Percentiles rank a stretch among this genome's conserved stretches.
These are phyloP conservation scores for Cepphus grylle DNA, from an alignment of 2,113 vertebrate species.

Conservation along the genomic window DNA sequence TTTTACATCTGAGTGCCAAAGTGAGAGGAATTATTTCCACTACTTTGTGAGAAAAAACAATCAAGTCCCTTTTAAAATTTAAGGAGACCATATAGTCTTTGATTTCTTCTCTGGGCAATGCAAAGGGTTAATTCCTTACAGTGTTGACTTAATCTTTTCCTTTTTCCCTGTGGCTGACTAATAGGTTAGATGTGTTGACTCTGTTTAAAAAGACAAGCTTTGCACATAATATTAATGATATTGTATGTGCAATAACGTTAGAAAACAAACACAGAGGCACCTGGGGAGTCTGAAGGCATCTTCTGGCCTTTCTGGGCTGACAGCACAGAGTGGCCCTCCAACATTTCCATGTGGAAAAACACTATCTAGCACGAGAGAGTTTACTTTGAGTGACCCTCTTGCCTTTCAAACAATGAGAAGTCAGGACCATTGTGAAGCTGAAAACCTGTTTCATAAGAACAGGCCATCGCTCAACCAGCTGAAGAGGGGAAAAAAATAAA, in stretches of 20 bases:
- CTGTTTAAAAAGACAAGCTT: constrained; percentile 6
- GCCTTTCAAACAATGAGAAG: constrained; percentile 39
- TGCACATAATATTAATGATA: constrained; percentile 39
- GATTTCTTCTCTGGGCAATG: not conserved
- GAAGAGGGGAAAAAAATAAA: not conserved
- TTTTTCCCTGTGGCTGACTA: constrained; percentile 30
- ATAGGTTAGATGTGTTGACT: constrained; percentile 7
- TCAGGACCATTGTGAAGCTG: constrained; percentile 3
- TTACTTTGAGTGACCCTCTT: constrained; percentile 58
- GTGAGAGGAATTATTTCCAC: not conserved
- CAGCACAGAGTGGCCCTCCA: constrained; percentile 4
- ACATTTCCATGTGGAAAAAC: constrained; percentile 32
- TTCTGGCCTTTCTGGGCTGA: not conserved
- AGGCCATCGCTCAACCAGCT: not conserved
- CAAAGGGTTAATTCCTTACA: constrained; percentile 50
- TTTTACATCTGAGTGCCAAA: not conserved
- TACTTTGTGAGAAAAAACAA: not conserved
- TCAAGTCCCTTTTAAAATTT: not conserved
- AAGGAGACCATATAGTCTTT: not conserved
- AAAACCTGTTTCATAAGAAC: not conserved
- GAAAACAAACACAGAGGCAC: constrained; percentile 48
- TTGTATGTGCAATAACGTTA: not conserved
- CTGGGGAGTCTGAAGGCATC: constrained; percentile 49
- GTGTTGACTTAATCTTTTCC: constrained; percentile 3
- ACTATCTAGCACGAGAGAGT: not conserved